Percentiles rank a stretch among this genome's conserved stretches.
Conservation (phyloP, 2,888 invertebrate species). For the Orthosia incerta region DNA sequence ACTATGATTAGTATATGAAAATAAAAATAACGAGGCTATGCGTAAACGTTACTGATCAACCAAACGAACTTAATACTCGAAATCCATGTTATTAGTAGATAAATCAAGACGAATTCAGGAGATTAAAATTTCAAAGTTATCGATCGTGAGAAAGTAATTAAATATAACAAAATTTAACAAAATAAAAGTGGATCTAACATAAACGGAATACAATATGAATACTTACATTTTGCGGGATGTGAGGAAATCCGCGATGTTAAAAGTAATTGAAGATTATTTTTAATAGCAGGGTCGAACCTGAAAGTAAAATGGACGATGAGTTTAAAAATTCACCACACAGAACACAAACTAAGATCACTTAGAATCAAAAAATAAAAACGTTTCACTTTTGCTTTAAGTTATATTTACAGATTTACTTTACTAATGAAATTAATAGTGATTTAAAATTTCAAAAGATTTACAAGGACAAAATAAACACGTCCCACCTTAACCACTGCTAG, state of each 20-base stretch:
- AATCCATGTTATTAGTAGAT: too few relatives aligned
- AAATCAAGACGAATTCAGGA: not conserved
- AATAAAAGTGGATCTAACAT: constrained; percentile 7
- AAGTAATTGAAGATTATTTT: constrained; percentile 74
- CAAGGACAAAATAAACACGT: constrained; percentile 68
- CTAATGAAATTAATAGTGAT: too few relatives aligned
- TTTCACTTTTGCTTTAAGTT: not conserved
- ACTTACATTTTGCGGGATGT: constrained; percentile 82
- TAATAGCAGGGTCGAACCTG: constrained; percentile 85
- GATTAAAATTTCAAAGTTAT: not conserved
- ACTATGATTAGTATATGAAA: not conserved
- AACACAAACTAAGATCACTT: constrained; percentile 11
- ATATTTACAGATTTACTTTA: too few relatives aligned
- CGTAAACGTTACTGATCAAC: too few relatives aligned
- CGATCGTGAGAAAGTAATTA: not conserved
- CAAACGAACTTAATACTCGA: not conserved
- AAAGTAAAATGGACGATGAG: constrained; percentile 72
- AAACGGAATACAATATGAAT: constrained; percentile 25
- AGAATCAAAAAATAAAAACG: not conserved
- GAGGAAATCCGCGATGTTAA: constrained; percentile 75
- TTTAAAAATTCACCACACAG: constrained; percentile 29
- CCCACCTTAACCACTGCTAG: constrained; percentile 88
- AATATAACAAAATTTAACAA: not conserved
- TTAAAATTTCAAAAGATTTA: not conserved
- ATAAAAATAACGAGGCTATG: not conserved